A percentile compares a stretch with the other conserved stretches of the same genome.
These are phyloP conservation scores for Cydia pomonella DNA, from an alignment of 1,140 invertebrate species.

Conservation along the genomic window DNA sequence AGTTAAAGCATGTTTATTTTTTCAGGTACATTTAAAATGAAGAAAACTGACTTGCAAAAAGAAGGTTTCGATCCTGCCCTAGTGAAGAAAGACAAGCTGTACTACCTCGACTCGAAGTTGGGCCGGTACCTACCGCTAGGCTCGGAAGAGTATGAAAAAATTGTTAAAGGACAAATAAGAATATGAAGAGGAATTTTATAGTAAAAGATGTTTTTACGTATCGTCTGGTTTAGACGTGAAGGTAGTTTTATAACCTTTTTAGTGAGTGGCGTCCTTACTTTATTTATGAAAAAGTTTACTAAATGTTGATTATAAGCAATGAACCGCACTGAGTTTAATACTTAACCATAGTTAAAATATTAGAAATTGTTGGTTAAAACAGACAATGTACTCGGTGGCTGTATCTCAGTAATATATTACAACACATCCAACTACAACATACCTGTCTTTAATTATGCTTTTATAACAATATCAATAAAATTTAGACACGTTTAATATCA, in stretches of 20 bases:
- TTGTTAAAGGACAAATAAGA: conserved; percentile 82
- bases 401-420: too few relatives aligned
- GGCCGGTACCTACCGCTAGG: conserved; percentile 83
- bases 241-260: neutral
- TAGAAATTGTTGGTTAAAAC: neutral
- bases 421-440: too few relatives aligned
- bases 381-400: neutral
- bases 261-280: neutral
- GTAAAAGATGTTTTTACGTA: neutral
- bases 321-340: neutral
- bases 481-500: too few relatives aligned
- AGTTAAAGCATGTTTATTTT: conserved; percentile 24
- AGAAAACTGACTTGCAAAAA: conserved; percentile 94
- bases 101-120: conserved; percentile 83
- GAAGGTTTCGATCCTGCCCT: conserved; percentile 92
- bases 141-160: conserved; percentile 83
- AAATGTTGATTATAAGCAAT: neutral
- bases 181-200: conserved; percentile 74
- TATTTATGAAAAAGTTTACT: neutral
- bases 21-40: conserved; percentile 93
- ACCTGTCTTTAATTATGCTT: too few relatives aligned
- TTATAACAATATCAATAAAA: too few relatives aligned
- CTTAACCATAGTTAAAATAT: neutral
- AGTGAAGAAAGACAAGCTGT: conserved; percentile 88
- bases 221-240: neutral